phyloP scores from a whole-genome alignment of 2,888 invertebrate genomes.

The Diaprepes abbreviatus region DNA sequence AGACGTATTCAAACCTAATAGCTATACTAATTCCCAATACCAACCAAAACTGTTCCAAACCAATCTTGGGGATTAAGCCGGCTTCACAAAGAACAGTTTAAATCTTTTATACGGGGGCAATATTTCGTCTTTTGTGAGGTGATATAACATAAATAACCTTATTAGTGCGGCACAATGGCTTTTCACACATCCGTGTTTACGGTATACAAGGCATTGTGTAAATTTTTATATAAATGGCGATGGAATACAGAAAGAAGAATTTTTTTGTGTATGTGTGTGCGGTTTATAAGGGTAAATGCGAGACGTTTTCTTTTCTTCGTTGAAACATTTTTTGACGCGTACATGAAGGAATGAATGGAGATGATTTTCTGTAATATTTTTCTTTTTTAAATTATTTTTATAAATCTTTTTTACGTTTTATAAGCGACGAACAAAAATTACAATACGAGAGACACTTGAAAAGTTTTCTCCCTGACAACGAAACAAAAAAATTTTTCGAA shows the following conservation, averaged over 20 bases:
- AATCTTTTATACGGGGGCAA: slow-evolving; percentile 50
- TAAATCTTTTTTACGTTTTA: too few relatives aligned
- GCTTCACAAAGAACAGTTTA: slow-evolving; percentile 49
- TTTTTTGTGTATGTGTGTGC: slow-evolving; percentile 19
- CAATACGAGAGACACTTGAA: too few relatives aligned
- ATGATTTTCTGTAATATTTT: slow-evolving; percentile 16
- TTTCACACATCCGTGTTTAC: slow-evolving; percentile 54
- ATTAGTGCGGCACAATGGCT: slow-evolving; percentile 52
- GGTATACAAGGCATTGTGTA: slow-evolving; percentile 40
- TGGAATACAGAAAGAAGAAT: slow-evolving; percentile 13
- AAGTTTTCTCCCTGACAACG: too few relatives aligned
- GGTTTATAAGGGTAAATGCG: slow-evolving; percentile 16
- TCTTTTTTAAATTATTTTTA: too few relatives aligned
- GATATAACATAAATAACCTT: slow-evolving; percentile 55
- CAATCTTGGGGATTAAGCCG: slow-evolving; percentile 41
- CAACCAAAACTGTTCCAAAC: slow-evolving; percentile 39
- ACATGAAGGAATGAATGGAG: slow-evolving; percentile 7
- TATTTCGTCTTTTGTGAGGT: slow-evolving; percentile 51
- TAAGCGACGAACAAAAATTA: too few relatives aligned
- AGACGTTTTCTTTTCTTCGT: slow-evolving; percentile 16
- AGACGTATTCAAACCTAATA: slow-evolving; percentile 44
- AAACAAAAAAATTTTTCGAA: too few relatives aligned
- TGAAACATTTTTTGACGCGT: slow-evolving; percentile 14
- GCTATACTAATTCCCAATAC: slow-evolving; percentile 45
- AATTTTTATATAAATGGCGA: slow-evolving; percentile 37